Evolutionary conservation across 2,113 vertebrate species (phyloP).

Genomic region (Mastomys coucha): DNA sequence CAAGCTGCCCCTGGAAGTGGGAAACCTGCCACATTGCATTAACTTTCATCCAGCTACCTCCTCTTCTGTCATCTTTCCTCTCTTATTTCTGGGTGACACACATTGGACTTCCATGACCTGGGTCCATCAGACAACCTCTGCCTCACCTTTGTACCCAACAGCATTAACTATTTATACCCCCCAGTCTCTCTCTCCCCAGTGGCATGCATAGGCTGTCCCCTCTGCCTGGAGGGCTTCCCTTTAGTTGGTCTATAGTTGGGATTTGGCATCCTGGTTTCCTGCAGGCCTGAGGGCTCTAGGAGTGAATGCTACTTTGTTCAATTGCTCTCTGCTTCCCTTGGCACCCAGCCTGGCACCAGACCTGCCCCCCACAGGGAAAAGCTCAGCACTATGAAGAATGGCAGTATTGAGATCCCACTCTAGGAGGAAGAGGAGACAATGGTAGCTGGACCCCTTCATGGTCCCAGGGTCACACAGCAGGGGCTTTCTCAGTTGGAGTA

Average conservation of each 20-base stretch:
- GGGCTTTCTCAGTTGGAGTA: not conserved
- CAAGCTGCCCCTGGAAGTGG: not conserved
- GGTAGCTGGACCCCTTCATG: not conserved
- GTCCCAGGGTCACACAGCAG: not conserved
- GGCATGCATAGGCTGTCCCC: not conserved
- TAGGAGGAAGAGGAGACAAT: not conserved
- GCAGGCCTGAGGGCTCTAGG: no score
- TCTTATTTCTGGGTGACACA: accelerated
- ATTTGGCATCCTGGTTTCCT: no score
- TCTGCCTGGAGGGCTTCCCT: not conserved
- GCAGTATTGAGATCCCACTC: not conserved
- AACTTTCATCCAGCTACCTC: no score
- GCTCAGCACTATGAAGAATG: not conserved
- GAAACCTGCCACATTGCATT: not conserved
- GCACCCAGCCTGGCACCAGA: not conserved
- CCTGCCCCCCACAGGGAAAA: accelerated
- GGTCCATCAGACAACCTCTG: not conserved
- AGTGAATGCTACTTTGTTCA: no score
- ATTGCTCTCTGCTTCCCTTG: accelerated
- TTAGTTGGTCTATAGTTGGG: not conserved
- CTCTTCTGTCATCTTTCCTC: not conserved
- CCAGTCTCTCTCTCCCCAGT: not conserved
- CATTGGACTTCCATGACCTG: not conserved
- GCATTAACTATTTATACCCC: accelerated
- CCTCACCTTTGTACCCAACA: not conserved